Percentiles rank a stretch among this genome's conserved stretches.
Evolutionary conservation across 2,113 vertebrate genomes (phyloP).

Genomic region (Corythoichthys intestinalis): DNA sequence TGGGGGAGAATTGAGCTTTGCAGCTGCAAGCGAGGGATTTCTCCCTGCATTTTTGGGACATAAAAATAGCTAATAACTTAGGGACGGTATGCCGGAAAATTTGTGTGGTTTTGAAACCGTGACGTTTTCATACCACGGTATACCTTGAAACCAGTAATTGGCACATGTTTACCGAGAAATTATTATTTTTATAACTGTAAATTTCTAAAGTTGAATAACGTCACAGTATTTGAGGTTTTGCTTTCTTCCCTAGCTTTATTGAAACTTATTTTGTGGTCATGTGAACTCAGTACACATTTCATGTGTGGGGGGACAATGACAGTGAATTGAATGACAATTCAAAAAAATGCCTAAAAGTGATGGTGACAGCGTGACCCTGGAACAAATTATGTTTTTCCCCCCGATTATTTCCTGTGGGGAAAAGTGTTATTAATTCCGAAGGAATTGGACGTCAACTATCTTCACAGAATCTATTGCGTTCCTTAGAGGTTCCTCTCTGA

Average conservation of each 20-base stretch:
- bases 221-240: background rate
- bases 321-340: slow-evolving; percentile 23
- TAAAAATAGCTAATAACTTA: too few relatives aligned
- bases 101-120: too few relatives aligned
- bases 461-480: background rate
- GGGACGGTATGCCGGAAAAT: too few relatives aligned
- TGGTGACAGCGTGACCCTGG: background rate
- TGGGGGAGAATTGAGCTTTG: too few relatives aligned
- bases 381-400: background rate
- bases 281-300: slow-evolving; percentile 1
- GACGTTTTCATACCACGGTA: too few relatives aligned
- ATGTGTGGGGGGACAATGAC: background rate
- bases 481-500: background rate
- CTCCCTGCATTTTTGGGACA: too few relatives aligned
- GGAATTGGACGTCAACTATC: background rate
- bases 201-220: too few relatives aligned
- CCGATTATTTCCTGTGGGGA: background rate
- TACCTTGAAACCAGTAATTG: too few relatives aligned
- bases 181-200: too few relatives aligned
- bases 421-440: background rate
- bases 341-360: background rate
- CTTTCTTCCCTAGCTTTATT: background rate
- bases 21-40: too few relatives aligned
- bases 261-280: background rate
- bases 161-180: too few relatives aligned